Conservation (phyloP, 2,888 invertebrate species). For the Cheiracanthium punctorium region DNA sequence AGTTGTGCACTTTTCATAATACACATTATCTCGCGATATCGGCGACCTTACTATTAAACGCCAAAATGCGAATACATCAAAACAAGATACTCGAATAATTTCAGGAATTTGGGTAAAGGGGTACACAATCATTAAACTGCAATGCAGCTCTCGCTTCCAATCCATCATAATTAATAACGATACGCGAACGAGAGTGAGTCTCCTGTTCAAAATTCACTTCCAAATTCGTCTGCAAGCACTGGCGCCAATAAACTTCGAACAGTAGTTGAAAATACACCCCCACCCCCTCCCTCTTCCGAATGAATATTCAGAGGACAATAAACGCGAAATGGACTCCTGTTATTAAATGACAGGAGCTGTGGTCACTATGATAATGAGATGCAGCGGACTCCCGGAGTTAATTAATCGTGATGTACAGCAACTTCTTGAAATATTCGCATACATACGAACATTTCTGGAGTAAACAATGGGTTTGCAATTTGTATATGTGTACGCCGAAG, state of each 20-base stretch:
- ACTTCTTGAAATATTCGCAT: no score
- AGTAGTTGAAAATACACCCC: neutral
- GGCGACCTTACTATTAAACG: neutral
- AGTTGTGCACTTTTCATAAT: no score
- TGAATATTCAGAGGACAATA: slow-evolving; percentile 8
- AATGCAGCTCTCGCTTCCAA: neutral
- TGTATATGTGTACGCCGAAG: no score
- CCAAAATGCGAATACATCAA: neutral
- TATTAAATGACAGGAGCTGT: neutral
- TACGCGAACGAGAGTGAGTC: neutral
- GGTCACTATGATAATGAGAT: slow-evolving; percentile 1
- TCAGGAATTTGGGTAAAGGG: no score
- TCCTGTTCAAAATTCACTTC: neutral
- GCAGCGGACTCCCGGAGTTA: neutral
- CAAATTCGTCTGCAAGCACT: neutral
- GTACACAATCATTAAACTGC: neutral
- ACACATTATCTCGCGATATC: no score
- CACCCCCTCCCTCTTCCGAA: no score
- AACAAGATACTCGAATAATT: neutral
- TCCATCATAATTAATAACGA: neutral
- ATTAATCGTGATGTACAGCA: no score
- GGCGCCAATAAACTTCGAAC: neutral
- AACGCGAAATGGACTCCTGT: neutral
- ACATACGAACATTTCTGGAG: no score
- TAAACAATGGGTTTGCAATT: no score